These are phyloP conservation scores for Tamandua tetradactyla DNA, from an alignment of 2,797 vertebrate species.

Conservation along the genomic window DNA sequence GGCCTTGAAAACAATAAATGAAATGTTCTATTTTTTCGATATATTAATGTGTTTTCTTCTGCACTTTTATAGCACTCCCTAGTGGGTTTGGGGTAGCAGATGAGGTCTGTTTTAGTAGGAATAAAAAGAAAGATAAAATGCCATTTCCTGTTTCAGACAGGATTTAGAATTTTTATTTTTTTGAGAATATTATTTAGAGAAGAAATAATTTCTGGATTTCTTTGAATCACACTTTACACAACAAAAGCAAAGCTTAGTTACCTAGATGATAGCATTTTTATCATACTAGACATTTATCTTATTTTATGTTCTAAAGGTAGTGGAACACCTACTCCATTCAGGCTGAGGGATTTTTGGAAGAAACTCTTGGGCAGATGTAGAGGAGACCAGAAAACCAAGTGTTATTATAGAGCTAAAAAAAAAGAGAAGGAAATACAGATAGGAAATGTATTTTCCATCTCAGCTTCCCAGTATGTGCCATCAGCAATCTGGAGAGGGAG, in stretches of 20 bases:
- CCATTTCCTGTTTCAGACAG: fast-evolving
- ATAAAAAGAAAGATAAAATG: neutral
- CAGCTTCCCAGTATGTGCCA: neutral
- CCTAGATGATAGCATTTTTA: neutral
- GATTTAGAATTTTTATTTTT: neutral
- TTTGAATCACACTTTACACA: neutral
- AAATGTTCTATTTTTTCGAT: neutral
- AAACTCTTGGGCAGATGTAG: neutral
- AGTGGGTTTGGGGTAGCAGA: neutral
- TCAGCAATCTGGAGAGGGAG: neutral
- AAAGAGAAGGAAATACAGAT: neutral
- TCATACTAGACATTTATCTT: neutral
- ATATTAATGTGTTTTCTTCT: neutral
- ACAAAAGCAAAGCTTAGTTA: neutral
- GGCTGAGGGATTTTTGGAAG: neutral
- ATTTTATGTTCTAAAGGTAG: neutral
- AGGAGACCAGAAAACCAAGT: neutral
- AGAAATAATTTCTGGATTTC: neutral
- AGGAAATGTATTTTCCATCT: too few relatives aligned
- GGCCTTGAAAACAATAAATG: neutral
- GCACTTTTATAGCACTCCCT: neutral
- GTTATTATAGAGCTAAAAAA: neutral
- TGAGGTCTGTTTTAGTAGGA: neutral
- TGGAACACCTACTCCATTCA: neutral
- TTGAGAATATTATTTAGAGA: too few relatives aligned